Evolutionary conservation across 2,888 invertebrate species (phyloP), one percentile per base, ranked within the genome.

Genomic region (Lepidochrysops patricia): DNA sequence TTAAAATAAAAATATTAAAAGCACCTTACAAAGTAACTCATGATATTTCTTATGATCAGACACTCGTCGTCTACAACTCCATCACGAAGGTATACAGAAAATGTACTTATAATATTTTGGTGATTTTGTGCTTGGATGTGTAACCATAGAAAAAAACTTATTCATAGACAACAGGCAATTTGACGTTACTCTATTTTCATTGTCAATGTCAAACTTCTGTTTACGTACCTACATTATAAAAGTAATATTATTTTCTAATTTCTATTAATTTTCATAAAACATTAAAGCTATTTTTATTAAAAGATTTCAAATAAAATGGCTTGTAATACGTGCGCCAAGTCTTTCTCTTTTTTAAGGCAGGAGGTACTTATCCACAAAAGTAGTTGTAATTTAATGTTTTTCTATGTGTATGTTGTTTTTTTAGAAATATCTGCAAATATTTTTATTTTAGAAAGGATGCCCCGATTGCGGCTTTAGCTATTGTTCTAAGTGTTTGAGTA

Each of bases 391-490:
- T 4, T 34, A 56, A 19, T 56, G 19, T 4, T 7, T 26, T 32
- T 32, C 13, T 23, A 26, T 50, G n/a, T 43, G 32, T 57, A 15
- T 15, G 12, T 50, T 57, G n/a, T 29, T 43, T 59, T 13, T 6
- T 35, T 48, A 52, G 23, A 37, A 32, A 49, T 56, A 4, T 34
- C 7, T 6, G 4, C 6, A 19, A 43, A 19, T 32, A 23, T 60
- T 37, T 54, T 43, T 57, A 27, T 56, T 61, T 61, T 63, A 61
- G 96, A 90, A 92, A 84, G 96, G 95, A 19, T 97, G 97, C 77
- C 93, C 95, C 48, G 92, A 91, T 71, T 97, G 97, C 84, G 95
- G 95, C 29, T 94, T 94, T 82, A 94, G 95, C 54, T 96, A 93
- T 82, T 97, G 97, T 77, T 91, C 91, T 62, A 96, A 94, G 79